Evolutionary conservation across 2,797 vertebrate species (phyloP).

Genomic region (Sciurus vulgaris): DNA sequence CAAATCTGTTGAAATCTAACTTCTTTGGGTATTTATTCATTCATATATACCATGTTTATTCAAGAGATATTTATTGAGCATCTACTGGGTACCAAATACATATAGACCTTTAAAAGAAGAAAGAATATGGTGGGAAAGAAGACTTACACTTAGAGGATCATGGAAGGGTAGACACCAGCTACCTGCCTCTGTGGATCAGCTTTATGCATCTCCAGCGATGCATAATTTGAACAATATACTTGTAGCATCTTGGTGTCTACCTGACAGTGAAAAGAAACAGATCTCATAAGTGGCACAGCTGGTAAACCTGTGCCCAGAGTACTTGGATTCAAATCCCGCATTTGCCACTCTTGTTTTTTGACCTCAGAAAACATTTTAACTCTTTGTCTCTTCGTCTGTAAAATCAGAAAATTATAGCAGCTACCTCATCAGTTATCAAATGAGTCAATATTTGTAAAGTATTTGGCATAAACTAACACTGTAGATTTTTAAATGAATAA

Average conservation of each 20-base stretch:
- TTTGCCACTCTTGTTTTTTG: not conserved
- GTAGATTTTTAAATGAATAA: not conserved
- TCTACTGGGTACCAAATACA: not conserved
- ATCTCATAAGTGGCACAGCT: not conserved
- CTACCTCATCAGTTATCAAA: not conserved
- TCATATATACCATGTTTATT: not conserved
- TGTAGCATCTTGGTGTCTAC: not conserved
- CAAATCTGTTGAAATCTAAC: not conserved
- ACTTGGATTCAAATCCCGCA: not conserved
- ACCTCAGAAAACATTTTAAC: not conserved
- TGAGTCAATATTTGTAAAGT: not conserved
- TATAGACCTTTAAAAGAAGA: not conserved
- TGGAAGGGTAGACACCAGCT: not conserved
- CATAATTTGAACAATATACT: not conserved
- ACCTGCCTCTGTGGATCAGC: not conserved
- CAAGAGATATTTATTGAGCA: not conserved
- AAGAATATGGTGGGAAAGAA: not conserved
- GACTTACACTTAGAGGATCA: not conserved
- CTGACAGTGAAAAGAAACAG: not conserved
- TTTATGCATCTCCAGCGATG: not conserved
- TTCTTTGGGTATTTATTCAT: not conserved
- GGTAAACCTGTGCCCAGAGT: not conserved
- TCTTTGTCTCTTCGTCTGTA: not conserved
- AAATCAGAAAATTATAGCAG: slow-evolving; percentile 10
- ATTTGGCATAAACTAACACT: not conserved